Evolutionary conservation across 2,113 vertebrate species (phyloP).

Genomic region (Fulica atra): DNA sequence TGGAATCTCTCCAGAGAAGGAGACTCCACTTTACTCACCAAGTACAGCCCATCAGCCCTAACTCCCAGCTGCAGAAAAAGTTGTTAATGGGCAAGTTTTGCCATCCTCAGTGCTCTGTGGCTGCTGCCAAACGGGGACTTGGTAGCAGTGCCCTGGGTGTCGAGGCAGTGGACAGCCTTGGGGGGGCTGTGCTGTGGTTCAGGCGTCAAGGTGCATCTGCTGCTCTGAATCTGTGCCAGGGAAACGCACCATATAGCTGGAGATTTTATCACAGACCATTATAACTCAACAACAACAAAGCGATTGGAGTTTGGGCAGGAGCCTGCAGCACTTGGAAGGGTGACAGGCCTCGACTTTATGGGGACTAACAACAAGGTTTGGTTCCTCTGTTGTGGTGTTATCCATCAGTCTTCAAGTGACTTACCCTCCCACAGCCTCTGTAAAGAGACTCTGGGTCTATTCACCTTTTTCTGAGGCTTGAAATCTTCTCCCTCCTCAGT

Average conservation of each 20-base stretch:
- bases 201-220: background rate
- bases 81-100: background rate
- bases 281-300: background rate
- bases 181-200: background rate
- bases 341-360: background rate
- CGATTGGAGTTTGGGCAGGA: background rate
- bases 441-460: background rate
- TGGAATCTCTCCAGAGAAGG: too few relatives aligned
- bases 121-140: background rate
- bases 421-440: fast-evolving
- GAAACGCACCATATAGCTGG: background rate
- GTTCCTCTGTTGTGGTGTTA: background rate
- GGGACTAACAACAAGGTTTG: background rate
- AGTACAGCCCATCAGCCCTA: background rate
- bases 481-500: background rate
- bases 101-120: fast-evolving
- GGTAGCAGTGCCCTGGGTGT: background rate
- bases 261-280: background rate
- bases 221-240: background rate
- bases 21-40: background rate
- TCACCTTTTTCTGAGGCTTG: background rate
- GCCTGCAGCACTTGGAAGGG: background rate
- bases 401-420: background rate
- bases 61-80: background rate
- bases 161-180: fast-evolving